Evolutionary conservation across 2,888 invertebrate genomes (phyloP).

Genomic region (Agrotis ipsilon): DNA sequence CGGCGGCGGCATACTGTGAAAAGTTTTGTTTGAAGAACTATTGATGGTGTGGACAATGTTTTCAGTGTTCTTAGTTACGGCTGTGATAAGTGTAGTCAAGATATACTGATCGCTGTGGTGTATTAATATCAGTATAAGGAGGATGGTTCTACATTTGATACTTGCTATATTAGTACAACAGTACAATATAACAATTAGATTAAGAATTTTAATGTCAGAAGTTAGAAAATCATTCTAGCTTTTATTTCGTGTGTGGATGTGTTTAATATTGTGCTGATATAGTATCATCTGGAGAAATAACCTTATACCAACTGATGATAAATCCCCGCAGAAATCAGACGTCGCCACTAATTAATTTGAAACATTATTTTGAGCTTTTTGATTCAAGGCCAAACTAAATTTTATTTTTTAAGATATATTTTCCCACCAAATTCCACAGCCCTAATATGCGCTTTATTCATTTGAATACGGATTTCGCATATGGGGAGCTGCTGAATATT

Average conservation of each 20-base stretch:
- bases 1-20: conserved; percentile 24
- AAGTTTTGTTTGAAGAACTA: conserved; percentile 31
- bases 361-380: conserved; percentile 51
- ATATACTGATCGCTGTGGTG: conserved; percentile 50
- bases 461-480: conserved; percentile 25
- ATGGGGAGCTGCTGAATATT: conserved; percentile 40
- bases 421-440: conserved; percentile 58
- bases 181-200: conserved; percentile 48
- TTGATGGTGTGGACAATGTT: conserved; percentile 59
- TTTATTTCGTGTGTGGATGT: conserved; percentile 16
- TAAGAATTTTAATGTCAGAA: conserved; percentile 9
- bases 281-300: conserved; percentile 52
- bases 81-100: conserved; percentile 79
- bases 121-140: conserved; percentile 33
- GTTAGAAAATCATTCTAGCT: conserved; percentile 19
- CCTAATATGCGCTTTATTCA: conserved; percentile 20
- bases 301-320: conserved; percentile 38
- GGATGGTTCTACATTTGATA: conserved; percentile 53
- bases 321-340: conserved; percentile 50
- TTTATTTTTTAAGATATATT: conserved; percentile 32
- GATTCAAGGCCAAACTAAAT: conserved; percentile 41
- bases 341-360: conserved; percentile 33
- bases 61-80: conserved; percentile 77
- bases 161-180: conserved; percentile 53
- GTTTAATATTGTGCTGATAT: conserved; percentile 55